Evolutionary conservation across 1,140 invertebrate genomes (phyloP).

Genomic region (Drosophila punjabiensis): DNA sequence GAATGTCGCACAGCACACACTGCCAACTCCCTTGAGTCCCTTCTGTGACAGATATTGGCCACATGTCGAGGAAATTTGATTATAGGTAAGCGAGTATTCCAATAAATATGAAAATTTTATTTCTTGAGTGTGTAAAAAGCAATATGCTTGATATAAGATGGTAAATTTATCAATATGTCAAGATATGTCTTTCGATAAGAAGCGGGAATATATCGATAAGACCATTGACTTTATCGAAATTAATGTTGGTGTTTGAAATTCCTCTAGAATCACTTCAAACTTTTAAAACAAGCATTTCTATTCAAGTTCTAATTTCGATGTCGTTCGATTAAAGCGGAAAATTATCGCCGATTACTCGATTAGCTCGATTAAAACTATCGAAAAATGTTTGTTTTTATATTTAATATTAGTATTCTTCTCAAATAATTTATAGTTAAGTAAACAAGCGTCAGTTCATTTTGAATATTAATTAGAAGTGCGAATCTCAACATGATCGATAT

Average conservation of each 20-base stretch:
- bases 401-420: no score
- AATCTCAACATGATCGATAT: background rate
- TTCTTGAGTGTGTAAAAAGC: constrained; percentile 5
- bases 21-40: constrained; percentile 18
- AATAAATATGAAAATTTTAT: constrained; percentile 28
- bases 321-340: background rate
- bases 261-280: background rate
- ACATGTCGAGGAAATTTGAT: constrained; percentile 20
- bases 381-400: no score
- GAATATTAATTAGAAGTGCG: background rate
- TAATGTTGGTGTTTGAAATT: background rate
- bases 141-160: background rate
- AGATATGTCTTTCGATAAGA: background rate
- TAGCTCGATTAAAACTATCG: background rate
- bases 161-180: background rate
- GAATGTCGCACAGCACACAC: constrained; percentile 3
- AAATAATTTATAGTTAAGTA: no score
- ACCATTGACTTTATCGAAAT: background rate
- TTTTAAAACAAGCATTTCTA: background rate
- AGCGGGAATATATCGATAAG: background rate
- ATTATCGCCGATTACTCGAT: background rate
- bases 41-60: constrained; percentile 8
- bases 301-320: no score
- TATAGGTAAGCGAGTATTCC: constrained; percentile 3
- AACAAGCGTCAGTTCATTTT: background rate